Evolutionary conservation across 2,113 vertebrate genomes (phyloP).

Genomic region (Sardina pilchardus): DNA sequence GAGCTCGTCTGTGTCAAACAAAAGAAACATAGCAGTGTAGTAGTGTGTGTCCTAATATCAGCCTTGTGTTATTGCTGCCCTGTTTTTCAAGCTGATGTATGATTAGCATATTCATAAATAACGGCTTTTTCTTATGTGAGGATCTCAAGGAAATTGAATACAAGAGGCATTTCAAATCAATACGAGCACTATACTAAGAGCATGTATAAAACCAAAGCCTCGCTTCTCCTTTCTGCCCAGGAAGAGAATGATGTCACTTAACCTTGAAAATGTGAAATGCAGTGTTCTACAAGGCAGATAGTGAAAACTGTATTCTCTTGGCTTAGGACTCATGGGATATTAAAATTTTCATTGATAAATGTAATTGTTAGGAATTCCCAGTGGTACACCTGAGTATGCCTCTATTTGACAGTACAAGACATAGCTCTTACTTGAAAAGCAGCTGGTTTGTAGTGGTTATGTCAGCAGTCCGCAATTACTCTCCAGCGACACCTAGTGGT

Average conservation of each 20-base stretch:
- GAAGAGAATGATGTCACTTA: too few species aligned
- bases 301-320: background rate
- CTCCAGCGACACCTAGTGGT: slow-evolving; percentile 1
- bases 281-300: too few species aligned
- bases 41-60: background rate
- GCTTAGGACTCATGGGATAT: background rate
- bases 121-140: background rate
- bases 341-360: background rate
- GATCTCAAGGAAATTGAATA: background rate
- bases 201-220: too few species aligned
- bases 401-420: background rate
- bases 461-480: background rate
- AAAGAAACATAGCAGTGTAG: background rate
- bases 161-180: background rate
- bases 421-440: background rate
- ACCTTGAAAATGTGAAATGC: too few species aligned
- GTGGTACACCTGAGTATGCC: background rate
- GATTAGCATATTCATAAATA: background rate
- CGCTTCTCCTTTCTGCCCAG: too few species aligned
- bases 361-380: background rate
- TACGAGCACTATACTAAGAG: too few species aligned
- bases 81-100: background rate
- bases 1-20: background rate
- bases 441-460: background rate
- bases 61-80: background rate